These are phyloP conservation scores for Amblyopsis rosae DNA, from an alignment of 2,113 vertebrate genomes.

Conservation along the genomic window DNA sequence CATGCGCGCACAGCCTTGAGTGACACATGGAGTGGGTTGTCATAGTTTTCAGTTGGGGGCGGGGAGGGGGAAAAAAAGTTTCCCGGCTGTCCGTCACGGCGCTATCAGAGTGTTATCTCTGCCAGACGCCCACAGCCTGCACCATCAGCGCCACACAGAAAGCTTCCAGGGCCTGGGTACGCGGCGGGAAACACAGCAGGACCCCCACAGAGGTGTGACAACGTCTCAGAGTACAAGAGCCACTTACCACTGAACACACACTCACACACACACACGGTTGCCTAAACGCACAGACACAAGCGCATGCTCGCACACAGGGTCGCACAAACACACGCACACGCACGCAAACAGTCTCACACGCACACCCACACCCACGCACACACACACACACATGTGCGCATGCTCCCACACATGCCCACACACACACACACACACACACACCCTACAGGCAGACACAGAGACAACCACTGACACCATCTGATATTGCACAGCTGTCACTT, in stretches of 20 bases:
- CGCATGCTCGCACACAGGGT: not conserved
- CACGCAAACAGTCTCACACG: constrained; percentile 40
- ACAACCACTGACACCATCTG: constrained; percentile 60
- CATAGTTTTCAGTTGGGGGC: constrained; percentile 31
- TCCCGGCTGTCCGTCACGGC: constrained; percentile 70
- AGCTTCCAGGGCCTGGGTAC: constrained; percentile 70
- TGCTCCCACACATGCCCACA: not conserved
- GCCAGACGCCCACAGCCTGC: constrained; percentile 71
- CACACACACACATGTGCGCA: not conserved
- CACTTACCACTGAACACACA: constrained; percentile 49
- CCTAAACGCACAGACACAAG: not conserved
- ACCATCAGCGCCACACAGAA: constrained; percentile 57
- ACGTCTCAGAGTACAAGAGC: constrained; percentile 64
- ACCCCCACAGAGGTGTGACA: constrained; percentile 72
- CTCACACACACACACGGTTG: constrained; percentile 9
- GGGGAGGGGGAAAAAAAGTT: constrained; percentile 52
- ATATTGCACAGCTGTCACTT: constrained; percentile 51
- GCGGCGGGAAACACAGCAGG: constrained; percentile 74
- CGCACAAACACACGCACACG: not conserved
- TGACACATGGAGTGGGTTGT: constrained; percentile 53
- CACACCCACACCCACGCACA: not conserved
- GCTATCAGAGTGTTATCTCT: constrained; percentile 73
- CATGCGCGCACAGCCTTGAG: constrained; percentile 32
- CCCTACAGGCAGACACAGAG: constrained; percentile 47
- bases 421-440: constrained; percentile 32